Conservation (phyloP, 2,888 invertebrate genomes). For the Drosophila nigricruria region DNA sequence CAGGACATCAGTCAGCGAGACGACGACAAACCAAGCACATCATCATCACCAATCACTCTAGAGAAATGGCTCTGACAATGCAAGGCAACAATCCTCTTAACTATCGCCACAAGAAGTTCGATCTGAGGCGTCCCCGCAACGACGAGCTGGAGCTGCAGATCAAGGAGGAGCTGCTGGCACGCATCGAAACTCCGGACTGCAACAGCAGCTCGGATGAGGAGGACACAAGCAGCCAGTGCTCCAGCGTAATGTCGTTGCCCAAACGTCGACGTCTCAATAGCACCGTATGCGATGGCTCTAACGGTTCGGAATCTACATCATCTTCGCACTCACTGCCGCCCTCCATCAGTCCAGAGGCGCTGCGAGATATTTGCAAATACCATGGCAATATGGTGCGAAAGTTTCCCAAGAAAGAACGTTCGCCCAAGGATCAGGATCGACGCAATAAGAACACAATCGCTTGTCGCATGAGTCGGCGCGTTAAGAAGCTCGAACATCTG, state of each 20-base stretch:
- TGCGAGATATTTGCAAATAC: conserved; percentile 78
- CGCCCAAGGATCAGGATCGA: conserved; percentile 82
- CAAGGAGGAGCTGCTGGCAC: conserved; percentile 51
- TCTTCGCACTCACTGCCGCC: conserved; percentile 44
- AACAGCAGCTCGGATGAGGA: conserved; percentile 35
- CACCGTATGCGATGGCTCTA: conserved; percentile 25
- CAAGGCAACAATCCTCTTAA: conserved; percentile 71
- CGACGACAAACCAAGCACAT: conserved; percentile 30
- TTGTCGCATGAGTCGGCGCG: conserved; percentile 82
- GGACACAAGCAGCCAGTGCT: conserved; percentile 44
- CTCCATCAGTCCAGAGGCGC: conserved; percentile 62
- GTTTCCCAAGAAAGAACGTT: conserved; percentile 82
- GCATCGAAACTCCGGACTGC: conserved; percentile 33
- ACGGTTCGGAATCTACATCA: conserved; percentile 47
- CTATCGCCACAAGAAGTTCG: conserved; percentile 82
- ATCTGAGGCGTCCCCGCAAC: conserved; percentile 37
- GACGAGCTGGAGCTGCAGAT: conserved; percentile 37
- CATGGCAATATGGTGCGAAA: conserved; percentile 83
- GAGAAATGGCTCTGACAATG: conserved; percentile 32
- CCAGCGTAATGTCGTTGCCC: conserved; percentile 48
- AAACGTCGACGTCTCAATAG: conserved; percentile 56
- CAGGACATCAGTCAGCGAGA: conserved; percentile 61
- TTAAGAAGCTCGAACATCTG: conserved; percentile 81
- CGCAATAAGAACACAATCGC: conserved; percentile 83
- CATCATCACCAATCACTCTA: conserved; percentile 11